Evolutionary conservation across 2,113 vertebrate genomes (phyloP).

Genomic region (Ceyx melanurus): DNA sequence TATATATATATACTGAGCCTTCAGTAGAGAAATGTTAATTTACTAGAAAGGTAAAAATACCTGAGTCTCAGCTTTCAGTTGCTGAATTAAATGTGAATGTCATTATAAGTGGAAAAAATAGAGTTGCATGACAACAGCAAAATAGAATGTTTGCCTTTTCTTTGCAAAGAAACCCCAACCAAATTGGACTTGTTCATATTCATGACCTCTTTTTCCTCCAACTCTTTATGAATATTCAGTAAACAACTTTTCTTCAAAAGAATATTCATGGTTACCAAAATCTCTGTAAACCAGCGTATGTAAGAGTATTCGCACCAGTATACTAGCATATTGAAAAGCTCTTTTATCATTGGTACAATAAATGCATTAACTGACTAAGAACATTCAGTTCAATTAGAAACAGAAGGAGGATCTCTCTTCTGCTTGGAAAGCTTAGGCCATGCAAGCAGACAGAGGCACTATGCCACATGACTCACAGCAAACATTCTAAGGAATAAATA

Average conservation of each 20-base stretch:
- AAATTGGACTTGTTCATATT: constrained; percentile 52
- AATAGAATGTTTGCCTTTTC: not conserved
- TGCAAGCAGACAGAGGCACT: not conserved
- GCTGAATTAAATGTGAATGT: not conserved
- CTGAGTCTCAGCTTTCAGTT: not conserved
- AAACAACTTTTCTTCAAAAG: constrained; percentile 36
- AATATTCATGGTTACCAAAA: constrained; percentile 9
- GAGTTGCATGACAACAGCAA: not conserved
- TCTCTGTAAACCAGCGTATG: not conserved
- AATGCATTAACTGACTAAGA: constrained; percentile 9
- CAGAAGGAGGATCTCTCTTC: not conserved
- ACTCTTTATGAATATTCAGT: constrained; percentile 50
- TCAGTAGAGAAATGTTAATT: not conserved
- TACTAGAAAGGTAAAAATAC: not conserved
- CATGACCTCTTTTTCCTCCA: constrained; percentile 46
- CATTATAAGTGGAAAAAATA: not conserved
- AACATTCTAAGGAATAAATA: not conserved
- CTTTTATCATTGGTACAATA: constrained; percentile 24
- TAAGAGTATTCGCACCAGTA: not conserved
- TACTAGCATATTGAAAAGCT: not conserved
- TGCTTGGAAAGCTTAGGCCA: not conserved
- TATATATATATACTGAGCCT: not conserved
- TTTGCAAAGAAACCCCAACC: not conserved
- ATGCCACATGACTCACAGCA: not conserved
- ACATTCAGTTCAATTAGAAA: not conserved